Conservation (phyloP, 2,797 vertebrate genomes). For the Molossus alvarezi region DNA sequence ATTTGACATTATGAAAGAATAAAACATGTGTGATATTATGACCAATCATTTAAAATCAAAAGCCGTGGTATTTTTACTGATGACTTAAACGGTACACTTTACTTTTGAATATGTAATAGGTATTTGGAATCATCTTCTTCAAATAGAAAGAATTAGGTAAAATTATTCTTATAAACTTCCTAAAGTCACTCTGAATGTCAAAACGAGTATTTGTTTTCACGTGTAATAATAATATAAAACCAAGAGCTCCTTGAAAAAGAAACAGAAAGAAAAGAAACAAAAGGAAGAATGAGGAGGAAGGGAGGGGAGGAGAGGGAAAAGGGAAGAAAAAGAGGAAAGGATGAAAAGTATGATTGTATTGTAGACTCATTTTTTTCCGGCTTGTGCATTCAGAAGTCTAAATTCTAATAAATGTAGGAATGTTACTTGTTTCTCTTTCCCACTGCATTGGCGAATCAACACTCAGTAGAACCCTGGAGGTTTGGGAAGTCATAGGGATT, state of each 20-base stretch:
- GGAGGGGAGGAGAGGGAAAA: not conserved
- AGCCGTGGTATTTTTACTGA: not conserved
- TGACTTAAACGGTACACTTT: not conserved
- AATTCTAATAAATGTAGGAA: not conserved
- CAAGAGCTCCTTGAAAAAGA: not conserved
- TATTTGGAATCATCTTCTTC: not conserved
- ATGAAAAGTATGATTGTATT: not conserved
- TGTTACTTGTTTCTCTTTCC: not conserved
- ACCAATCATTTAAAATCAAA: not conserved
- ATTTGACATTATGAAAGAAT: conserved; percentile 1
- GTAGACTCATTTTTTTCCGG: not conserved
- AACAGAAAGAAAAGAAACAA: not conserved
- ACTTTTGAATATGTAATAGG: not conserved
- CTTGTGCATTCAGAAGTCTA: not conserved
- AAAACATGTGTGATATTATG: not conserved
- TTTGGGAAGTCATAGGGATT: not conserved
- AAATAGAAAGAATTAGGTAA: not conserved
- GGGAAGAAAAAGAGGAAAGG: not conserved
- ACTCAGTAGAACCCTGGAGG: not conserved
- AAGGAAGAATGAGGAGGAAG: not conserved
- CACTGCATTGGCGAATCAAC: not conserved
- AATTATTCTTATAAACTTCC: not conserved
- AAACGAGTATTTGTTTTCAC: not conserved
- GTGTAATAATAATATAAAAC: not conserved
- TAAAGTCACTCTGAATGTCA: not conserved